A percentile compares a stretch with the other conserved stretches of the same genome.
phyloP scores from a whole-genome alignment of 2,113 vertebrate species.

The Halichoerus grypus region DNA sequence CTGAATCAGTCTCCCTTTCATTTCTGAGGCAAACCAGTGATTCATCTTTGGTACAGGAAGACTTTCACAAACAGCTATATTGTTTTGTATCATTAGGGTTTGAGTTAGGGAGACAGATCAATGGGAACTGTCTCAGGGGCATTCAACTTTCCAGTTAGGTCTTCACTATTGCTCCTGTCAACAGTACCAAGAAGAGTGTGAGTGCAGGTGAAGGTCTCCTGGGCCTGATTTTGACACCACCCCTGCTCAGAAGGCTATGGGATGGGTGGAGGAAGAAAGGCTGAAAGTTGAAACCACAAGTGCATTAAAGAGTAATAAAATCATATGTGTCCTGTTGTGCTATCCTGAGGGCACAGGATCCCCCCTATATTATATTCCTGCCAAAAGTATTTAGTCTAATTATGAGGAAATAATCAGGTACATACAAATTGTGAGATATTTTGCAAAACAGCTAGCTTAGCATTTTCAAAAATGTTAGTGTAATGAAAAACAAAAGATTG shows the following conservation, averaged over 20 bases:
- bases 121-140: background rate
- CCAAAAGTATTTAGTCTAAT: background rate
- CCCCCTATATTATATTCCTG: background rate
- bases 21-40: constrained; percentile 51
- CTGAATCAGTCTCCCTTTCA: constrained; percentile 58
- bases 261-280: background rate
- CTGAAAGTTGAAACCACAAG: background rate
- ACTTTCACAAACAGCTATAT: background rate
- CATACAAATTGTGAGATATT: background rate
- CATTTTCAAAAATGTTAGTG: background rate
- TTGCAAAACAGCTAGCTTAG: background rate
- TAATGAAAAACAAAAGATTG: background rate
- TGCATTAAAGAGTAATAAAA: background rate
- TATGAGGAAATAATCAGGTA: background rate
- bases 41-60: constrained; percentile 17
- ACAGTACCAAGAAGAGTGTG: background rate
- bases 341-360: no score
- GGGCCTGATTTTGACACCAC: background rate
- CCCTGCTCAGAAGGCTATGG: background rate
- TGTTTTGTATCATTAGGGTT: background rate
- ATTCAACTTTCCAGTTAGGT: background rate
- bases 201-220: background rate
- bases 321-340: background rate
- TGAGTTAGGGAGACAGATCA: background rate
- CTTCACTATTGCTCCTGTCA: background rate